A percentile compares a stretch with the other conserved stretches of the same genome.
Conservation (phyloP, 2,113 vertebrate genomes). For the Sceloporus tristichus region DNA sequence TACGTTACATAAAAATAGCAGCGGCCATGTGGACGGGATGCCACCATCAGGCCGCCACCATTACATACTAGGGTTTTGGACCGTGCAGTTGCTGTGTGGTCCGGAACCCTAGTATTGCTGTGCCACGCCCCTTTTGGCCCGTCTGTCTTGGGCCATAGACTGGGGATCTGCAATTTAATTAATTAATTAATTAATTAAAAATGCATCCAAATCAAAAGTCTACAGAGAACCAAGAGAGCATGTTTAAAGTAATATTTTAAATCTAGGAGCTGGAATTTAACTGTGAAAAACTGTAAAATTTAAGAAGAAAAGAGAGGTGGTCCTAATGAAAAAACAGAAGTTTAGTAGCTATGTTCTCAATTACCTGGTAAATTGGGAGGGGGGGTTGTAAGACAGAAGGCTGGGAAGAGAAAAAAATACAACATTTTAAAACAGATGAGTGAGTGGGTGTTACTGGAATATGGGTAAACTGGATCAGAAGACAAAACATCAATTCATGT, state of each 20-base stretch:
- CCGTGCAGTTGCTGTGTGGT: no score
- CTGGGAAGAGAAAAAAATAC: no score
- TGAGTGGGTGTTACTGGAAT: not conserved
- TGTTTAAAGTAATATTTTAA: not conserved
- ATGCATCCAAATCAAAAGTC: not conserved
- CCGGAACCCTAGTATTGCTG: no score
- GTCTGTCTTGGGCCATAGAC: no score
- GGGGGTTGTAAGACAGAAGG: not conserved
- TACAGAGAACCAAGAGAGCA: not conserved
- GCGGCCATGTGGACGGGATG: no score
- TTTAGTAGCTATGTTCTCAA: not conserved
- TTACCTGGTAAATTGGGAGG: not conserved
- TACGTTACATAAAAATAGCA: no score
- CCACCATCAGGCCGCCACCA: no score
- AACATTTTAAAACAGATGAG: not conserved
- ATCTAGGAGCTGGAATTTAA: not conserved
- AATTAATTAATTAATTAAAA: no score
- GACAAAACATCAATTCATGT: conserved; percentile 55
- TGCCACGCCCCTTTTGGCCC: no score
- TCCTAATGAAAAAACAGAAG: not conserved
- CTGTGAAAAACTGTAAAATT: not conserved
- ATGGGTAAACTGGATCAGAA: conserved; percentile 61
- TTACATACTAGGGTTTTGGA: no score
- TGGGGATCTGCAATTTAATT: no score
- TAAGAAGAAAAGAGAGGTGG: not conserved